Evolutionary conservation across 2,113 vertebrate genomes (phyloP).

Genomic region (Conger conger): DNA sequence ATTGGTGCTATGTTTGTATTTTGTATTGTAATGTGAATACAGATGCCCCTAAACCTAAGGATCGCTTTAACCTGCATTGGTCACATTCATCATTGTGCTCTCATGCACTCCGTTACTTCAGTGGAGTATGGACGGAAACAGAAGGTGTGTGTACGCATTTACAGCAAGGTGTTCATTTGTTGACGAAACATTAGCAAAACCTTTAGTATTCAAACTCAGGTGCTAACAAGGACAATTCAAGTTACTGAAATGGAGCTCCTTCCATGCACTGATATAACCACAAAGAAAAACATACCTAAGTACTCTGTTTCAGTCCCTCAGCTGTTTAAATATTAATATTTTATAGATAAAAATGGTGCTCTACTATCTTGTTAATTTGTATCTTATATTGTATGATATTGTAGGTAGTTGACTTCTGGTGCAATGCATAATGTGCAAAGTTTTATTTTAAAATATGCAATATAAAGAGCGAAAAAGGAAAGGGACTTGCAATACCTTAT

Average conservation of each 20-base stretch:
- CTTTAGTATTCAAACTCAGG: constrained; percentile 79
- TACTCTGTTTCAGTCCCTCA: constrained; percentile 75
- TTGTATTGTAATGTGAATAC: constrained; percentile 93
- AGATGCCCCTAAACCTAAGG: constrained; percentile 74
- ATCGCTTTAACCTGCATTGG: constrained; percentile 70
- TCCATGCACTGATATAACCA: constrained; percentile 85
- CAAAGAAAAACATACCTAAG: constrained; percentile 76
- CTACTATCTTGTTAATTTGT: constrained; percentile 84
- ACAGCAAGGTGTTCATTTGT: constrained; percentile 56
- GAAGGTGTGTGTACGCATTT: constrained; percentile 62
- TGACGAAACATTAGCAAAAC: constrained; percentile 55
- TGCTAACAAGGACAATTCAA: constrained; percentile 75
- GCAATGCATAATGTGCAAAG: constrained; percentile 88
- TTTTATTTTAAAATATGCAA: constrained; percentile 93
- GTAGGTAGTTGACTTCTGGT: constrained; percentile 85
- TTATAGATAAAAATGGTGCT: constrained; percentile 76
- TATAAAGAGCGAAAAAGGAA: constrained; percentile 75
- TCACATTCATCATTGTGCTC: constrained; percentile 65
- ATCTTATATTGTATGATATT: constrained; percentile 88
- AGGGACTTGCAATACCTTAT: constrained; percentile 71
- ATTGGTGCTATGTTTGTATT: constrained; percentile 86
- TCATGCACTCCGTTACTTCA: constrained; percentile 71
- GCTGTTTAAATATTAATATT: constrained; percentile 76
- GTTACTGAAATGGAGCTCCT: constrained; percentile 73
- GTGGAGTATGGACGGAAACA: constrained; percentile 38